Percentiles rank a stretch among this genome's conserved stretches.
phyloP scores from a whole-genome alignment of 2,888 invertebrate species.

The Eupithecia exiguata region DNA sequence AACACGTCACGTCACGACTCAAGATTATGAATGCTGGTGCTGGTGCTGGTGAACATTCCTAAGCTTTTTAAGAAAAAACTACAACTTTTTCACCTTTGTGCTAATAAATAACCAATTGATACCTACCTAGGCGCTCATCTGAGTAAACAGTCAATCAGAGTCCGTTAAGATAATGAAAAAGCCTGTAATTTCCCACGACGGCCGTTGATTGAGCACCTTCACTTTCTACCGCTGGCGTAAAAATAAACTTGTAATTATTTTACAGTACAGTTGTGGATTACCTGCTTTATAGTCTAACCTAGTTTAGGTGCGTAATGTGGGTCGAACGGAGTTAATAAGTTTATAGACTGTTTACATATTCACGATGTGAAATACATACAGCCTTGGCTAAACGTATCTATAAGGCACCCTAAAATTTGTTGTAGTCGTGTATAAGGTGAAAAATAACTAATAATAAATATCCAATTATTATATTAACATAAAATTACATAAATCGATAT shows the following conservation, averaged over 20 bases:
- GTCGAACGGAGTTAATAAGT: slow-evolving; percentile 13
- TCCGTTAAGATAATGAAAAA: slow-evolving; percentile 35
- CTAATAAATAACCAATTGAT: background rate
- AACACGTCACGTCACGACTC: no score
- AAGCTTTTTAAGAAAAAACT: no score
- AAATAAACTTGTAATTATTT: slow-evolving; percentile 28
- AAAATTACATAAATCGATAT: no score
- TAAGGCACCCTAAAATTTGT: no score
- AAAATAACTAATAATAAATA: no score
- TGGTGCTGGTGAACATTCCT: no score
- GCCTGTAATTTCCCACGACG: slow-evolving; percentile 38
- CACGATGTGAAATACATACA: background rate
- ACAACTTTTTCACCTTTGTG: background rate
- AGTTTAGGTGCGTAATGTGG: slow-evolving; percentile 33
- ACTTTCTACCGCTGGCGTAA: slow-evolving; percentile 35
- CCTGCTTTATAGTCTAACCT: slow-evolving; percentile 30
- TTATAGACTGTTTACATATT: background rate
- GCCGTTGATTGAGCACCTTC: slow-evolving; percentile 42
- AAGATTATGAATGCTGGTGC: no score
- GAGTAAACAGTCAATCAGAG: slow-evolving; percentile 27
- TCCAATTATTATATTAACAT: no score
- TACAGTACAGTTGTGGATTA: slow-evolving; percentile 37
- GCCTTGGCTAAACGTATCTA: no score
- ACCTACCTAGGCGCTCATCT: slow-evolving; percentile 13
- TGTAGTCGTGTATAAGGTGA: no score